Percentiles rank a stretch among this genome's conserved stretches.
Evolutionary conservation across 2,113 vertebrate species (phyloP).

Genomic region (Alouatta palliata): DNA sequence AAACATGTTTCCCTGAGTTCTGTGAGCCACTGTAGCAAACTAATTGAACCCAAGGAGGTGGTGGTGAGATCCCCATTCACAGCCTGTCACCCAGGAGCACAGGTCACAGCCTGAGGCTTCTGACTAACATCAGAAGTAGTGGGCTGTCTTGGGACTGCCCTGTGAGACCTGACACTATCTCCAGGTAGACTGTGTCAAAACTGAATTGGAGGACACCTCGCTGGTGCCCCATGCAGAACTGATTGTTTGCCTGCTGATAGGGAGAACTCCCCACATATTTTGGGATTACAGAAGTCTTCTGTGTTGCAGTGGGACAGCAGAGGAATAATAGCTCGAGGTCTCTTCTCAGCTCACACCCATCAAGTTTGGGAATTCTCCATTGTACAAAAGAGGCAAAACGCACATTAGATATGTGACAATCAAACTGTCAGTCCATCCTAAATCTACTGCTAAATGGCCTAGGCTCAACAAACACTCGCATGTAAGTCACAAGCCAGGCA

Average conservation of each 20-base stretch:
- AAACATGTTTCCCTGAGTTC: neutral
- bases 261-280: neutral
- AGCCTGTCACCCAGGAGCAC: too few species aligned
- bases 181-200: neutral
- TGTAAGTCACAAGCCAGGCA: accelerated
- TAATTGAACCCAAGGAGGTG: neutral
- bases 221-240: neutral
- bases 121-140: neutral
- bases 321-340: neutral
- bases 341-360: neutral
- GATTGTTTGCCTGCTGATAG: neutral
- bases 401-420: accelerated
- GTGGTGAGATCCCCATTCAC: neutral
- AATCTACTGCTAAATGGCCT: accelerated
- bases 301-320: neutral
- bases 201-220: neutral
- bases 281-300: neutral
- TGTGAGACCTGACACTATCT: neutral
- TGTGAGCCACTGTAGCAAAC: neutral
- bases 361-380: too few species aligned
- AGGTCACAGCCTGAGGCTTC: neutral
- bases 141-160: neutral
- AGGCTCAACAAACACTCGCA: neutral
- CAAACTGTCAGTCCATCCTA: accelerated
- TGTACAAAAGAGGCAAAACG: accelerated